Evolutionary conservation across 1,140 invertebrate species (phyloP).

Genomic region (Ctenoplectra terminalis): DNA sequence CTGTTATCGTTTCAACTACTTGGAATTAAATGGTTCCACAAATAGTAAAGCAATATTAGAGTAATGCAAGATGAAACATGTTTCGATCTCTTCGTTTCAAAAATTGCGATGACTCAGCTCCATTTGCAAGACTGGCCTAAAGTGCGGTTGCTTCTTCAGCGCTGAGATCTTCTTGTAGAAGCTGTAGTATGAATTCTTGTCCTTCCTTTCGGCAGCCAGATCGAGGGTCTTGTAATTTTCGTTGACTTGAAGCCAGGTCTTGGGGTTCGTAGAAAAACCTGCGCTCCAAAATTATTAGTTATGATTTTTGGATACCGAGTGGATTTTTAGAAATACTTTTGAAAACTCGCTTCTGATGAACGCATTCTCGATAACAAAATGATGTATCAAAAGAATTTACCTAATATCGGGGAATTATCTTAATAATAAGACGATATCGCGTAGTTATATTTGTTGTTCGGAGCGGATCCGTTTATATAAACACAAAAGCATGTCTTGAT

Average conservation of each 20-base stretch:
- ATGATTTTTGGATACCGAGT: too few relatives aligned
- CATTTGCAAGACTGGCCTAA: too few relatives aligned
- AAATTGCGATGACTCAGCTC: too few relatives aligned
- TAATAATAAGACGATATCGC: neutral
- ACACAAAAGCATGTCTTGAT: neutral
- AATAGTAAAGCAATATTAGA: too few relatives aligned
- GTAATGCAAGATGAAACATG: too few relatives aligned
- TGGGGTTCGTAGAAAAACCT: slow-evolving; percentile 85
- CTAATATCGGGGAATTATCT: neutral
- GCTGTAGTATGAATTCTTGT: slow-evolving; percentile 81
- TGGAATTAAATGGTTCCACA: too few relatives aligned
- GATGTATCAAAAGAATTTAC: too few relatives aligned
- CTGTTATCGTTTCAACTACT: too few relatives aligned
- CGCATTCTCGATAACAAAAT: neutral
- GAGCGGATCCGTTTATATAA: neutral
- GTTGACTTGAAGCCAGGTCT: slow-evolving; percentile 88
- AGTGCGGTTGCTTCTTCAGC: slow-evolving; percentile 75
- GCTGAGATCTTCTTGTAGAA: slow-evolving; percentile 79
- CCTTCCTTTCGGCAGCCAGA: slow-evolving; percentile 79
- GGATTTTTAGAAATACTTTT: too few relatives aligned
- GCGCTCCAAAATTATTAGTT: neutral
- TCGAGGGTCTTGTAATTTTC: slow-evolving; percentile 83
- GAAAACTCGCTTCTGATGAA: neutral
- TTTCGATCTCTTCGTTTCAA: too few relatives aligned
- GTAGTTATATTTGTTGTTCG: neutral